phyloP scores from a whole-genome alignment of 2,113 vertebrate species.

The Eretmochelys imbricata region DNA sequence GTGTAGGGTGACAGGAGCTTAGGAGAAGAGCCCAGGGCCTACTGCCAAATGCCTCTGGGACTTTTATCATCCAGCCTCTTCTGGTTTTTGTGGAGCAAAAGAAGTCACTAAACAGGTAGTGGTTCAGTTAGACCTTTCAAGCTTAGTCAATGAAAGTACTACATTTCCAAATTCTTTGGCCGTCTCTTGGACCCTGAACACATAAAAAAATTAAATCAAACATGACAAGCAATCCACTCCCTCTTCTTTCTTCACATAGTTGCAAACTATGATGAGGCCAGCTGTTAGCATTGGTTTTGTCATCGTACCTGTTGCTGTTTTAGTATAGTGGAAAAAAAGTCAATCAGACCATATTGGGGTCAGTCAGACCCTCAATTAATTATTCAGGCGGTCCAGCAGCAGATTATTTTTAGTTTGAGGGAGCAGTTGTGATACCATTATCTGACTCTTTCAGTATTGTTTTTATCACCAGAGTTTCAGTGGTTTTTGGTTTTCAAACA shows the following conservation, averaged over 20 bases:
- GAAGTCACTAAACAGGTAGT: background rate
- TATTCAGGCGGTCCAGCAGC: background rate
- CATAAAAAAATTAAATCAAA: background rate
- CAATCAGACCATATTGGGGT: background rate
- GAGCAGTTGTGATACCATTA: background rate
- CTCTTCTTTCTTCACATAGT: background rate
- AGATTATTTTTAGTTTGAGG: background rate
- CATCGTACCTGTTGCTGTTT: background rate
- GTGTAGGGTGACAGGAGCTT: constrained; percentile 37
- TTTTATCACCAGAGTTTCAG: background rate
- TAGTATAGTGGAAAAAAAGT: background rate
- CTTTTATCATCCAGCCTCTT: background rate
- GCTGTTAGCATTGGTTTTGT: background rate
- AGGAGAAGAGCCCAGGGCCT: constrained; percentile 47
- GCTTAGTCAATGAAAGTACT: background rate
- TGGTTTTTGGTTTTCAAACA: background rate
- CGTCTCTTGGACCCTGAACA: background rate
- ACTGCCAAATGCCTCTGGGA: constrained; percentile 49
- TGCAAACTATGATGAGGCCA: background rate
- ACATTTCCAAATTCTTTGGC: background rate
- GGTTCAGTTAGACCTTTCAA: background rate
- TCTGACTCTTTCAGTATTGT: background rate
- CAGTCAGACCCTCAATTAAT: background rate
- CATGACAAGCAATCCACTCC: background rate
- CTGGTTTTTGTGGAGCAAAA: background rate